phyloP scores from a whole-genome alignment of 2,113 vertebrate genomes.

The Boulengeromyrus knoepffleri region DNA sequence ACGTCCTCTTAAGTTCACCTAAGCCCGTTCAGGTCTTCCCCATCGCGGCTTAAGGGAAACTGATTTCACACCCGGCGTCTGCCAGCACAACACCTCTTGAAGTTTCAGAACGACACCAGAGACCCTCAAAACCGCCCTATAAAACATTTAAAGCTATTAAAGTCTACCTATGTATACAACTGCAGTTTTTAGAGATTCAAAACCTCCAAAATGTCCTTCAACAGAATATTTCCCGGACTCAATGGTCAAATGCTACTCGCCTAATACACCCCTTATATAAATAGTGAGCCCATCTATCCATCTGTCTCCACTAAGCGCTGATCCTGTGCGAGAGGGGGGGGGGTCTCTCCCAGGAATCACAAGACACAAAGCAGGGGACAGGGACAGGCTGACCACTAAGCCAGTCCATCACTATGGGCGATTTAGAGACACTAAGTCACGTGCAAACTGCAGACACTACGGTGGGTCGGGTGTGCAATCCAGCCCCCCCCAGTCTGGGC shows the following conservation, averaged over 20 bases:
- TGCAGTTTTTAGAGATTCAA: not conserved
- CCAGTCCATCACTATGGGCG: not conserved
- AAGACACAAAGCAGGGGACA: not conserved
- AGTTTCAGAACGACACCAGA: not conserved
- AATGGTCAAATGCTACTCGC: not conserved
- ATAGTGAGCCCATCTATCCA: not conserved
- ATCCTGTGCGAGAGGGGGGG: not conserved
- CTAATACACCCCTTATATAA: not conserved
- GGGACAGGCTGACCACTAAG: not conserved
- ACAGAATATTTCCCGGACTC: not conserved
- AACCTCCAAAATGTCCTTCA: not conserved
- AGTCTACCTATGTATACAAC: not conserved
- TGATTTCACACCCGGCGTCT: not conserved
- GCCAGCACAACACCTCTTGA: no score
- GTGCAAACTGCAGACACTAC: no score
- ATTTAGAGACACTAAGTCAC: not conserved
- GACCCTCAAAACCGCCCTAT: not conserved
- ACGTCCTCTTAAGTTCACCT: not conserved
- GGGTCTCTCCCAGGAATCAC: not conserved
- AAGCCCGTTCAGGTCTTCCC: not conserved
- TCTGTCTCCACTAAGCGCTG: not conserved
- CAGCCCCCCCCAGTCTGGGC: no score
- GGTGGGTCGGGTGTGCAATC: no score
- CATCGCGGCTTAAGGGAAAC: not conserved
- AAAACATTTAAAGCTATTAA: not conserved